phyloP scores from a whole-genome alignment of 2,113 vertebrate species.

The Globicephala melas region DNA sequence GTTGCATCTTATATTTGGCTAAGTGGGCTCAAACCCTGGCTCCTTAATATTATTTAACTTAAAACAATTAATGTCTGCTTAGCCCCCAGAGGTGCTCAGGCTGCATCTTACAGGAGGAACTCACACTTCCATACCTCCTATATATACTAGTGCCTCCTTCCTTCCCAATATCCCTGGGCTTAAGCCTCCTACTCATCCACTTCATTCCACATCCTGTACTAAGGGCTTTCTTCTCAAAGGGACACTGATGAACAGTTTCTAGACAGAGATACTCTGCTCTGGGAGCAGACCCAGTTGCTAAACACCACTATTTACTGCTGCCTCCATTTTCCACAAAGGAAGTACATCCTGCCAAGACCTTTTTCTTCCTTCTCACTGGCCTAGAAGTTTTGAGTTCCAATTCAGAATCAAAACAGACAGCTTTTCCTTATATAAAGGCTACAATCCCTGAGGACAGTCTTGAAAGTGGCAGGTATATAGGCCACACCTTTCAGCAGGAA shows the following conservation, averaged over 20 bases:
- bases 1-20: background rate
- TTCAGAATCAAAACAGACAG: background rate
- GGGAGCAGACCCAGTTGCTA: background rate
- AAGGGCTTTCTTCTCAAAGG: background rate
- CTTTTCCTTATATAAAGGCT: background rate
- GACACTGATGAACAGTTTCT: background rate
- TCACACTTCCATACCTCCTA: background rate
- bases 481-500: background rate
- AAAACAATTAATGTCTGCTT: background rate
- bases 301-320: background rate
- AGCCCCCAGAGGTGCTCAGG: background rate
- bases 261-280: background rate
- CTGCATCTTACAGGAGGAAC: background rate
- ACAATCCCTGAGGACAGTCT: background rate
- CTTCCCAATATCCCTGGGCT: background rate
- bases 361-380: background rate
- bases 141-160: background rate
- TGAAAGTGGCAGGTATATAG: background rate
- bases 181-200: background rate
- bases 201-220: background rate
- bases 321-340: background rate
- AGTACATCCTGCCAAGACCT: background rate
- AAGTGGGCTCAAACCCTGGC: background rate
- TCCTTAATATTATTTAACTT: constrained; percentile 7
- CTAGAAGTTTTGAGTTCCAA: background rate